phyloP scores from a whole-genome alignment of 2,888 invertebrate species.

The Cantharis flavilabris region DNA sequence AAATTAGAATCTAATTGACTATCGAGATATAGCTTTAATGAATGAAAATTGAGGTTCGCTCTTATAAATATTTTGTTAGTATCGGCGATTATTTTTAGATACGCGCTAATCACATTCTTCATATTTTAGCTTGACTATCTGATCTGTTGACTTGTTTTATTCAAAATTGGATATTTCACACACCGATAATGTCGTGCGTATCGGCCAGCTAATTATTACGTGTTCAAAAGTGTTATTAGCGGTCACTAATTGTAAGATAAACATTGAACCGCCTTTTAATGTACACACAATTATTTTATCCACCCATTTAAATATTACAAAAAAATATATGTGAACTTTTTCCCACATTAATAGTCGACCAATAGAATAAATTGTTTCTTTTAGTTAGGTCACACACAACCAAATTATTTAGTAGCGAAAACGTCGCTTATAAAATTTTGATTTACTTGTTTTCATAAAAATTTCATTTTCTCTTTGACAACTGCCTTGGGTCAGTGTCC shows the following conservation, averaged over 20 bases:
- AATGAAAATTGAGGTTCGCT: neutral
- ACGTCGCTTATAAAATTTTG: neutral
- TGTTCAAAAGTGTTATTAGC: constrained; percentile 21
- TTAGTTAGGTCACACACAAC: neutral
- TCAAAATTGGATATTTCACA: neutral
- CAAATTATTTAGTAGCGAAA: neutral
- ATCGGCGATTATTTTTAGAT: neutral
- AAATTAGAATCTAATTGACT: neutral
- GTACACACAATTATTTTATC: constrained; percentile 29
- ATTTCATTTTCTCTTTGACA: neutral
- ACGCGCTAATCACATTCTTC: neutral
- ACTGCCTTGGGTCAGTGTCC: neutral
- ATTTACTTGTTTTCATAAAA: neutral
- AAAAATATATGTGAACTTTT: neutral
- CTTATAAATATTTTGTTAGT: neutral
- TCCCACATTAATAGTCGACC: neutral
- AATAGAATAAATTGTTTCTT: neutral
- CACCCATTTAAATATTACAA: neutral
- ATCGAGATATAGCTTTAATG: neutral
- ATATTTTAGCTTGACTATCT: neutral
- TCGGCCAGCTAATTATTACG: constrained; percentile 2
- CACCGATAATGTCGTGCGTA: neutral
- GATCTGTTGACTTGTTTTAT: neutral
- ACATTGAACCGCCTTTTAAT: constrained; percentile 29
- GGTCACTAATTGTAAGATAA: constrained; percentile 29